Evolutionary conservation across 2,113 vertebrate species (phyloP).

Genomic region (Tursiops truncatus): DNA sequence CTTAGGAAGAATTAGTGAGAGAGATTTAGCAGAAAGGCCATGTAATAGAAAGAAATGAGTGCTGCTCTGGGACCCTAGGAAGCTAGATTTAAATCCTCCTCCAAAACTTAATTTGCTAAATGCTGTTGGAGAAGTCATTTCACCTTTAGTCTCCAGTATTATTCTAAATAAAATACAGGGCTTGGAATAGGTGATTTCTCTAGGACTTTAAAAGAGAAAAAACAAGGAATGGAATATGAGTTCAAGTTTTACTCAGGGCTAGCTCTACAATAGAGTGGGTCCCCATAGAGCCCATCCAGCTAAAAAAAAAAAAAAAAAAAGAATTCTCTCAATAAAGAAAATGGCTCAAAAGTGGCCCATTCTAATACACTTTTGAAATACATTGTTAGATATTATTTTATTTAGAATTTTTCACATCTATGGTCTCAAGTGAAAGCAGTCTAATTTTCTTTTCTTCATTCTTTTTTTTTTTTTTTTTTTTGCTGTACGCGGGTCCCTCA

Average conservation of each 20-base stretch:
- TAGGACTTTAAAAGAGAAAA: not conserved
- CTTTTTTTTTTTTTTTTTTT: too few relatives aligned
- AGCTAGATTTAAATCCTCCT: not conserved
- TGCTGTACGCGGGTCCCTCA: too few relatives aligned
- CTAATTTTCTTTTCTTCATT: not conserved
- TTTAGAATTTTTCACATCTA: not conserved
- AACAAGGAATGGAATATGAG: not conserved
- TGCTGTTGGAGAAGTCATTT: not conserved
- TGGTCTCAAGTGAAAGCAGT: not conserved
- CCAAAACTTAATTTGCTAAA: not conserved
- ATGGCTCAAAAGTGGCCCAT: not conserved
- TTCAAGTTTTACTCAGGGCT: not conserved
- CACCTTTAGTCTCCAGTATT: not conserved
- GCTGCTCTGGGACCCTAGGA: not conserved
- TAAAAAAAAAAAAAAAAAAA: not conserved
- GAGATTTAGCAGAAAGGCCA: not conserved
- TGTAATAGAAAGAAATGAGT: not conserved
- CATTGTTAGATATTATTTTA: not conserved
- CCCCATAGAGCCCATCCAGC: not conserved
- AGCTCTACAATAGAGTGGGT: not conserved
- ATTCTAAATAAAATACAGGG: not conserved
- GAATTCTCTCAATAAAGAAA: not conserved
- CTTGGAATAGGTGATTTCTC: not conserved
- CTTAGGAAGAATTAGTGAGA: not conserved
- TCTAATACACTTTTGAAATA: not conserved